phyloP scores from a whole-genome alignment of 2,113 vertebrate genomes.

The Hystrix brachyura region DNA sequence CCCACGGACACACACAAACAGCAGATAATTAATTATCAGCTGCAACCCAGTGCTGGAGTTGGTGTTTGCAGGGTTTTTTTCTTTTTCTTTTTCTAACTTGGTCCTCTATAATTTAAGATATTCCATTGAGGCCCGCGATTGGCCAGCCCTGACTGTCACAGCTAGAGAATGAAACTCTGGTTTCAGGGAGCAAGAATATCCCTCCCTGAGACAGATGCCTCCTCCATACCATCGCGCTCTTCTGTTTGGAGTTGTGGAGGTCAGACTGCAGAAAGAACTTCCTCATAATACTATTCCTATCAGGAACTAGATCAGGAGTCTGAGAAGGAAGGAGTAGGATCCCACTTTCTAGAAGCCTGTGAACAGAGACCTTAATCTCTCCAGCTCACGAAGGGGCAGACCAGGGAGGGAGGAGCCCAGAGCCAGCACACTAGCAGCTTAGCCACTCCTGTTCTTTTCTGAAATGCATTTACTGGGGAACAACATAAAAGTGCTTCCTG shows the following conservation, averaged over 20 bases:
- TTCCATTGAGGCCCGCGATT: constrained; percentile 57
- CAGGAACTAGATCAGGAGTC: not conserved
- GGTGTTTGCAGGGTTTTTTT: not conserved
- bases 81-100: constrained; percentile 49
- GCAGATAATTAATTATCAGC: constrained; percentile 86
- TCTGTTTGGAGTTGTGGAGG: not conserved
- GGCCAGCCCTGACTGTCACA: constrained; percentile 56
- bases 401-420: not conserved
- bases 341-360: not conserved
- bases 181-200: constrained; percentile 46
- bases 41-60: constrained; percentile 62
- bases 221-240: not conserved
- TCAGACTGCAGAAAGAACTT: constrained; percentile 43
- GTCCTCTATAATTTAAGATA: constrained; percentile 75
- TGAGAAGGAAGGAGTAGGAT: not conserved
- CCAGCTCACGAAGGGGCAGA: not conserved
- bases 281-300: not conserved
- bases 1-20: not conserved
- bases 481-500: fast-evolving
- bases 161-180: constrained; percentile 44
- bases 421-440: fast-evolving
- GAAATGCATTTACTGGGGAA: not conserved
- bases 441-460: not conserved
- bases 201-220: constrained; percentile 1
- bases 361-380: not conserved